A percentile compares a stretch with the other conserved stretches of the same genome.
These are phyloP conservation scores for Anthophora plumipes DNA, from an alignment of 2,888 invertebrate species.

Conservation along the genomic window DNA sequence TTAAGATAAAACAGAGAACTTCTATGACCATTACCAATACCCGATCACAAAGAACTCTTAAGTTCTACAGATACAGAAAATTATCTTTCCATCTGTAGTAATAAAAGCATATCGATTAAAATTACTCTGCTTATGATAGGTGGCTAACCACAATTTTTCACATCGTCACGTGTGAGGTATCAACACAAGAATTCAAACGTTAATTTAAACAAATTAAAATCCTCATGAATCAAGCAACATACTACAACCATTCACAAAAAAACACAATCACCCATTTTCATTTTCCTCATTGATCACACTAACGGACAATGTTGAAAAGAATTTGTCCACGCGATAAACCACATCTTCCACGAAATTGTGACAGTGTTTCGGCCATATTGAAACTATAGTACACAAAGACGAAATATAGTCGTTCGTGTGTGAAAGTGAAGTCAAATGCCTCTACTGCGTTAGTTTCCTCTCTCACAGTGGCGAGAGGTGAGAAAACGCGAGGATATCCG, in stretches of 20 bases:
- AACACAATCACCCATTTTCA: too few species aligned
- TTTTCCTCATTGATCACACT: background rate
- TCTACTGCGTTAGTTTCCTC: background rate
- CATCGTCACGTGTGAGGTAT: conserved; percentile 6
- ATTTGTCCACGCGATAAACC: background rate
- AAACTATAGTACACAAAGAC: conserved; percentile 3
- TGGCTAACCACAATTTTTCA: background rate
- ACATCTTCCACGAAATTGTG: background rate
- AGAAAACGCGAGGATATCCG: conserved; percentile 12
- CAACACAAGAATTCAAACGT: conserved; percentile 17
- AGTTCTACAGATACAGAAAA: background rate
- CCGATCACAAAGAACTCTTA: background rate
- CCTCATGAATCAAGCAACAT: too few species aligned
- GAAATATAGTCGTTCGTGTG: conserved; percentile 6
- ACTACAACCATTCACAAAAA: too few species aligned
- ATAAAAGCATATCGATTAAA: background rate
- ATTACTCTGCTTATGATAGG: background rate
- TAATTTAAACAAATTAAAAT: background rate
- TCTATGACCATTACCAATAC: background rate
- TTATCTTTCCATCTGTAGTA: background rate
- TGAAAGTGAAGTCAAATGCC: conserved; percentile 35
- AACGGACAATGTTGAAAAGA: background rate
- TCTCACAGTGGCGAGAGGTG: conserved; percentile 22
- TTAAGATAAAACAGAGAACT: background rate
- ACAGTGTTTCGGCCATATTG: conserved; percentile 60